These are phyloP conservation scores for Calliphora vicina DNA, from an alignment of 1,140 invertebrate species.

Conservation along the genomic window DNA sequence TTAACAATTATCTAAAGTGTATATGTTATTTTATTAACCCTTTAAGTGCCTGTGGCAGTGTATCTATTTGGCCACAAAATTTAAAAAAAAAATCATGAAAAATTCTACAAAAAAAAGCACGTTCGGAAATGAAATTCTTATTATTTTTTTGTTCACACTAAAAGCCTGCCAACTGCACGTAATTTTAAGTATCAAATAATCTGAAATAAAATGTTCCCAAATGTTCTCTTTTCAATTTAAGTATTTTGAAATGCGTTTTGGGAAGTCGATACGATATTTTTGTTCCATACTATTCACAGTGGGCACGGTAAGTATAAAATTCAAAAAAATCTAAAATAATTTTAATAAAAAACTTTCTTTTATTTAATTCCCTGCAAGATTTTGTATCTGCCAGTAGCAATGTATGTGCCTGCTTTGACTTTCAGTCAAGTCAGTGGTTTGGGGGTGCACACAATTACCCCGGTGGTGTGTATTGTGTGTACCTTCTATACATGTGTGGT, in stretches of 20 bases:
- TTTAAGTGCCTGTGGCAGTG: too few relatives aligned
- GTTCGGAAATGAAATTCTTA: too few relatives aligned
- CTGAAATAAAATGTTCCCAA: neutral
- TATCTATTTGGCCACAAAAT: neutral
- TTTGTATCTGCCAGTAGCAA: constrained; percentile 71
- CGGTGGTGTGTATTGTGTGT: constrained; percentile 84
- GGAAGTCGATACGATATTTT: constrained; percentile 74
- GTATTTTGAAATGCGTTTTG: constrained; percentile 83
- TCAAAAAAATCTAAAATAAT: neutral
- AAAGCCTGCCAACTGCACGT: too few relatives aligned
- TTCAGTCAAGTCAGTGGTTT: constrained; percentile 86
- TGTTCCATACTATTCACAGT: constrained; percentile 77
- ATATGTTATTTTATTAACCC: too few relatives aligned
- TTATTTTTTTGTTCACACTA: too few relatives aligned
- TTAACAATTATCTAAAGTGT: too few relatives aligned
- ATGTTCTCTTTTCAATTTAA: constrained; percentile 52
- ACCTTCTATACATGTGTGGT: constrained; percentile 92
- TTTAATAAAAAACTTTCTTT: neutral
- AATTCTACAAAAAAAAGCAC: neutral
- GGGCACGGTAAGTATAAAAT: constrained; percentile 68
- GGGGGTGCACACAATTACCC: constrained; percentile 80
- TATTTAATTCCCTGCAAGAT: neutral
- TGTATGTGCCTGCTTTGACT: constrained; percentile 85
- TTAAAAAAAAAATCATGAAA: neutral
- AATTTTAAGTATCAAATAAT: neutral